These are phyloP conservation scores for Meiosimyza decipiens DNA, from an alignment of 2,888 invertebrate species.

Conservation along the genomic window DNA sequence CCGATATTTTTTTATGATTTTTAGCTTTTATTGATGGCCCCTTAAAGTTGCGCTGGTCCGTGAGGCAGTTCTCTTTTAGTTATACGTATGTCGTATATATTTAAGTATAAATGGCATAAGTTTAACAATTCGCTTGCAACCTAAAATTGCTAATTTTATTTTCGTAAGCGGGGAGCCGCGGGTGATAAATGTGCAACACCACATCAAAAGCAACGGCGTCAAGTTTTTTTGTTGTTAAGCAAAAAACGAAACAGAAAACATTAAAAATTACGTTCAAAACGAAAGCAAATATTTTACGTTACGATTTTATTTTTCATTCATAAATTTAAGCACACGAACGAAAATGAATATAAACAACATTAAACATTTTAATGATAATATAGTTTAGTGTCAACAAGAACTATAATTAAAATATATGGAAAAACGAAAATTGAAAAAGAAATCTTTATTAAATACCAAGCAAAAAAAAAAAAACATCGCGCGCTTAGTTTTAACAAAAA, in stretches of 20 bases:
- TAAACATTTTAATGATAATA: slow-evolving; percentile 25
- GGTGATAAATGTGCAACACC: neutral
- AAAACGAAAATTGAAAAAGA: slow-evolving; percentile 15
- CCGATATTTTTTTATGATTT: no score
- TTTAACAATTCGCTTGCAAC: no score
- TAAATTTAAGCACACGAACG: slow-evolving; percentile 17
- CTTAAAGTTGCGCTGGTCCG: no score
- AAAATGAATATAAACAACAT: slow-evolving; percentile 21
- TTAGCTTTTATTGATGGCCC: no score
- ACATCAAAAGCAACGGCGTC: neutral
- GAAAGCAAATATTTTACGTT: slow-evolving; percentile 11
- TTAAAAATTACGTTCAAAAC: slow-evolving; percentile 7
- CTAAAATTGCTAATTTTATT: no score
- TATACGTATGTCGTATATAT: no score
- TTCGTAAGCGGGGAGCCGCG: neutral
- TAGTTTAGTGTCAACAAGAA: slow-evolving; percentile 10
- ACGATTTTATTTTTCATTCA: slow-evolving; percentile 1
- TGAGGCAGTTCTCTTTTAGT: no score
- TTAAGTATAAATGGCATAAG: no score
- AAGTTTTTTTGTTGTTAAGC: neutral
- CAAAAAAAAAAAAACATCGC: slow-evolving; percentile 41
- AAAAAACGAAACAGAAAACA: neutral
- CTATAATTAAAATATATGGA: slow-evolving; percentile 3
- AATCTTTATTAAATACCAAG: slow-evolving; percentile 31
- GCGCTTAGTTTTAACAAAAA: slow-evolving; percentile 39